Base-by-base conservation (phyloP, 2,113 vertebrate species). In the Formicarius rufipectus region DNA sequence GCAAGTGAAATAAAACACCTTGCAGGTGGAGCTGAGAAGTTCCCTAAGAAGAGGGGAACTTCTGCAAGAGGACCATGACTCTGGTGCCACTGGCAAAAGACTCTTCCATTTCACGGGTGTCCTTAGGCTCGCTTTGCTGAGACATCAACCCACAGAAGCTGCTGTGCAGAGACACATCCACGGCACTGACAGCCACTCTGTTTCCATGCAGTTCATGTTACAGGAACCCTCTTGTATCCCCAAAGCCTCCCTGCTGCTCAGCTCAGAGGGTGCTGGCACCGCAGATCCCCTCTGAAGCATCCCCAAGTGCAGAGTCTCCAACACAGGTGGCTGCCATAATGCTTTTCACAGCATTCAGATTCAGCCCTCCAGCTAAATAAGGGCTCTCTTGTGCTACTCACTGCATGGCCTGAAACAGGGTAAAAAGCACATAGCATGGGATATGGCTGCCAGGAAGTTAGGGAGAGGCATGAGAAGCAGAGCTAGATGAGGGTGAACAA, bases 91-190 rank as follows among this genome's bases (percentile, higher is more conserved):
- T 15, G 23, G 9, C 16, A 72, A 53, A 31, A 14, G 4, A 9
- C 84, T 89, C 17, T 60, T 50, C 16, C 7, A 2, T 62, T 60
- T 76, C 53, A 75, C 1, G 19, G 53, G 15, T 19, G 56, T 30
- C 45, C 52, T n/a, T 24, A 50, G 30, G 27, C 30, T 45, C 0
- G 0, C 15, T 76, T 66, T 7, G 12, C 13, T 53, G 40, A 0
- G 1, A 19, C 1, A 12, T 19, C 42, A 81, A 30, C 39, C 30
- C 33, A 22, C 9, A 35, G 33, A 64, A 69, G 37, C 24, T 64
- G 44, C 39, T 59, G 35, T 55, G 53, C 49, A 82, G 78, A 75
- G 71, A 52, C 42, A 9, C 6, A 55, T 67, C 19, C 44, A 47
- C 0, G 0, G 39, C 58, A 50, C 49, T 10, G 20, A 45, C 13